phyloP scores from a whole-genome alignment of 2,113 vertebrate genomes.

The Pithys albifrons region DNA sequence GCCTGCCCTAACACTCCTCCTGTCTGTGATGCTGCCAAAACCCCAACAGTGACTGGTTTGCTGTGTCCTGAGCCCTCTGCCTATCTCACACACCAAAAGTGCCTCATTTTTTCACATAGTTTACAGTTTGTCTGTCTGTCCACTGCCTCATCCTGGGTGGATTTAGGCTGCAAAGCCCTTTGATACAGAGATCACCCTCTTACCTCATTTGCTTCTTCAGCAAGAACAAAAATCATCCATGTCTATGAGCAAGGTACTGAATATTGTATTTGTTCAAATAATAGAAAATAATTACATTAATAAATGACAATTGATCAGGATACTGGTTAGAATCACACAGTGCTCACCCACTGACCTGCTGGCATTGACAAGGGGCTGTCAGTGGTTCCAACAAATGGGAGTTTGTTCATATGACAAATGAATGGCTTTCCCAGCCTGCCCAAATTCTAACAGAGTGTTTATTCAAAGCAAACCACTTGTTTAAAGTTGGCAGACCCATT shows the following conservation, averaged over 20 bases:
- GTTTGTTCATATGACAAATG: conserved; percentile 15
- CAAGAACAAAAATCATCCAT: not conserved
- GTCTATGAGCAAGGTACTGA: not conserved
- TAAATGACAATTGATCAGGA: not conserved
- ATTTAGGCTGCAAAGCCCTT: not conserved
- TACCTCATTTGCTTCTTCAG: not conserved
- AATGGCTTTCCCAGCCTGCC: not conserved
- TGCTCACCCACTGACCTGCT: not conserved
- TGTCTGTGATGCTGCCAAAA: not conserved
- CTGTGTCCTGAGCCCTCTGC: not conserved
- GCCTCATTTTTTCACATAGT: not conserved
- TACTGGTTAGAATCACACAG: not conserved
- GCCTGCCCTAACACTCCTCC: not conserved
- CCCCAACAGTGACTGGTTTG: not conserved
- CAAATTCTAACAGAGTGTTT: conserved; percentile 43
- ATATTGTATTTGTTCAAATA: not conserved
- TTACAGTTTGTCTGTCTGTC: not conserved
- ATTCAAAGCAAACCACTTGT: conserved; percentile 19
- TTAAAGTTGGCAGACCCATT: conserved; percentile 20
- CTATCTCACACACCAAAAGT: not conserved
- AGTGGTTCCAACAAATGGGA: not conserved
- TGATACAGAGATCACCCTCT: not conserved
- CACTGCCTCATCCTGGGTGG: not conserved
- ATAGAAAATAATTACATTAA: not conserved
- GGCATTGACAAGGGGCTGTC: not conserved